These are phyloP conservation scores for Tiphia femorata DNA, from an alignment of 2,888 invertebrate genomes.

Conservation along the genomic window DNA sequence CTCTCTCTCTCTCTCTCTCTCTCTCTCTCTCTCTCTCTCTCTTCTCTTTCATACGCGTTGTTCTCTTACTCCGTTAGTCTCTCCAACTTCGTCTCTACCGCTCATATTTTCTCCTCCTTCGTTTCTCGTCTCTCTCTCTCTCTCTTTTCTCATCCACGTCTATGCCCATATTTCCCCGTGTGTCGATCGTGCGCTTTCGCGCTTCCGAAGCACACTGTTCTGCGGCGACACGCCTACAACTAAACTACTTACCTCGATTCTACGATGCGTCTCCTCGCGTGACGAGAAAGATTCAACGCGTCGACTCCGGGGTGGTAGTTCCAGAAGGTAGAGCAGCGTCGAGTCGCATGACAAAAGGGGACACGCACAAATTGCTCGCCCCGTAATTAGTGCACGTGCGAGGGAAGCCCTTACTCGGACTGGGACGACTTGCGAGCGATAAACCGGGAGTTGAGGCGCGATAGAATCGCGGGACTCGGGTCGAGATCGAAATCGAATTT, in stretches of 20 bases:
- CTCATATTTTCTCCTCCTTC: neutral
- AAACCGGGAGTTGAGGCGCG: too few relatives aligned
- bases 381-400: slow-evolving; percentile 44
- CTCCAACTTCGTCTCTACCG: too few relatives aligned
- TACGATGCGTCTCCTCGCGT: neutral
- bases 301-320: slow-evolving; percentile 22
- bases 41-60: neutral
- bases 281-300: slow-evolving; percentile 17
- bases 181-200: slow-evolving; percentile 14
- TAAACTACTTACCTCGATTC: slow-evolving; percentile 56
- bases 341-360: slow-evolving; percentile 27
- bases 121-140: slow-evolving; percentile 23
- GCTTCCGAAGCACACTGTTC: slow-evolving; percentile 22
- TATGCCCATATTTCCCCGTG: slow-evolving; percentile 30
- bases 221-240: slow-evolving; percentile 45
- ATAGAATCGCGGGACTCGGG: too few relatives aligned
- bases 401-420: neutral
- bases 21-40: neutral
- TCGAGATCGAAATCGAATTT: too few relatives aligned
- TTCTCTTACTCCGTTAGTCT: too few relatives aligned
- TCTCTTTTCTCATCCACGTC: slow-evolving; percentile 39
- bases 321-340: neutral
- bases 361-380: slow-evolving; percentile 36
- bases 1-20: neutral
- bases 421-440: neutral